Percentiles rank a stretch among this genome's conserved stretches.
Evolutionary conservation across 1,140 invertebrate species (phyloP).

Genomic region (Brachionus calyciflorus): DNA sequence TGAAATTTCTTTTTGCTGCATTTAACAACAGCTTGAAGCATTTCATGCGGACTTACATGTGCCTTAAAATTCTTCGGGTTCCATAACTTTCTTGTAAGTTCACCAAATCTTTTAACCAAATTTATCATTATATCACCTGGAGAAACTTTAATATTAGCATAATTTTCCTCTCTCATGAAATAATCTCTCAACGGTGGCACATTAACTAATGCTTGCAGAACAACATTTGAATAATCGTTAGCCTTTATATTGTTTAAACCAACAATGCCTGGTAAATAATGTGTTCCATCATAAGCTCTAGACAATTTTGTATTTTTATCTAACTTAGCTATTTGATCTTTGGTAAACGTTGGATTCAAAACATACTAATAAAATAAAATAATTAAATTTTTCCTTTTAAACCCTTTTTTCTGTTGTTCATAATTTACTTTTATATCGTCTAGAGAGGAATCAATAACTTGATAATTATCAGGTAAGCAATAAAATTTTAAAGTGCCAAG

Average conservation of each 20-base stretch:
- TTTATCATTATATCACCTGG: conserved; percentile 66
- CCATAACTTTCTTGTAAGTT: conserved; percentile 95
- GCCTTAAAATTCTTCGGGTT: conserved; percentile 98
- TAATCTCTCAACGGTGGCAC: conserved; percentile 89
- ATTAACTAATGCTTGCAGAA: conserved; percentile 77
- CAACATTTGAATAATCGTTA: conserved; percentile 95
- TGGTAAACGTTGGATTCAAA: conserved; percentile 90
- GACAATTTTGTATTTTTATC: conserved; percentile 81
- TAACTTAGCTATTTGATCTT: conserved; percentile 74
- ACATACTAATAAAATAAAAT: too few species aligned
- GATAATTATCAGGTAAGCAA: conserved; percentile 98
- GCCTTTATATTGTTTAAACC: conserved; percentile 99
- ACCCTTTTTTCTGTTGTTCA: too few species aligned
- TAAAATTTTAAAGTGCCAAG: conserved; percentile 95
- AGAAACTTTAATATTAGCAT: conserved; percentile 29
- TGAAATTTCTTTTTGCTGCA: conserved; percentile 98
- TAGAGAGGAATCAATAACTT: conserved; percentile 96
- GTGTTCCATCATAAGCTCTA: conserved; percentile 89
- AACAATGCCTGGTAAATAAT: conserved; percentile 85
- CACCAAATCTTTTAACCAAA: conserved; percentile 93
- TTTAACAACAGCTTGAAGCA: conserved; percentile 96
- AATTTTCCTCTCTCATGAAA: conserved; percentile 78
- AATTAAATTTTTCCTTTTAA: too few species aligned
- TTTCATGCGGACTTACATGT: conserved; percentile 98
- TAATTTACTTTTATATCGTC: conserved; percentile 82